Conservation (phyloP, 1,140 invertebrate species). For the Coelopa frigida region DNA sequence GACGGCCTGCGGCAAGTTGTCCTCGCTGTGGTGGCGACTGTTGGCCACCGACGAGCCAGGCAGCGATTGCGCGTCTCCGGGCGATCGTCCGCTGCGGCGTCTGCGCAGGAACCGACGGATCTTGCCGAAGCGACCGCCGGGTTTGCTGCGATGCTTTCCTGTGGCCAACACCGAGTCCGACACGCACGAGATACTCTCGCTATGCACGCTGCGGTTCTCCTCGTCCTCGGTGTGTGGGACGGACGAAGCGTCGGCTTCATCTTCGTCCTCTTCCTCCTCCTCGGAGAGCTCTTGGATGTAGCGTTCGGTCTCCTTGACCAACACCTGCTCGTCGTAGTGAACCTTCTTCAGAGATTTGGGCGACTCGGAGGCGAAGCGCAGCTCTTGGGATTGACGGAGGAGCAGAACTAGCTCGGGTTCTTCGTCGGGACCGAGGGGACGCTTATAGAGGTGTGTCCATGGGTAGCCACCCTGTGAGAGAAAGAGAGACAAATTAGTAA, state of each 20-base stretch:
- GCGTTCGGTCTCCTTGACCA: constrained; percentile 39
- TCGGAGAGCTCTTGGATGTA: constrained; percentile 41
- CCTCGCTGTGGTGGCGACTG: constrained; percentile 32
- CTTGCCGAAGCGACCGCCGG: constrained; percentile 12
- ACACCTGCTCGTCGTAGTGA: constrained; percentile 39
- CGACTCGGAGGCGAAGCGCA: constrained; percentile 39
- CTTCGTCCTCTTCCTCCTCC: constrained; percentile 26
- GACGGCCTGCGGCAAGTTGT: constrained; percentile 20
- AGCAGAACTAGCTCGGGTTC: constrained; percentile 46
- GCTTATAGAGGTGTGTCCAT: constrained; percentile 59
- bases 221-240: constrained; percentile 26
- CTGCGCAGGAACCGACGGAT: constrained; percentile 23
- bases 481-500: background rate
- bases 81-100: constrained; percentile 30
- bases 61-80: constrained; percentile 40
- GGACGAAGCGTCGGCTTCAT: constrained; percentile 2
- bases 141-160: constrained; percentile 15
- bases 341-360: constrained; percentile 42
- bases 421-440: constrained; percentile 45
- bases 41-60: constrained; percentile 31
- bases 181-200: constrained; percentile 41
- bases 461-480: constrained; percentile 55
- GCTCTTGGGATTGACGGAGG: constrained; percentile 39
- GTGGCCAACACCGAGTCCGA: constrained; percentile 38
- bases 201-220: constrained; percentile 19